Conservation (phyloP, 2,113 vertebrate genomes). For the Meriones unguiculatus region DNA sequence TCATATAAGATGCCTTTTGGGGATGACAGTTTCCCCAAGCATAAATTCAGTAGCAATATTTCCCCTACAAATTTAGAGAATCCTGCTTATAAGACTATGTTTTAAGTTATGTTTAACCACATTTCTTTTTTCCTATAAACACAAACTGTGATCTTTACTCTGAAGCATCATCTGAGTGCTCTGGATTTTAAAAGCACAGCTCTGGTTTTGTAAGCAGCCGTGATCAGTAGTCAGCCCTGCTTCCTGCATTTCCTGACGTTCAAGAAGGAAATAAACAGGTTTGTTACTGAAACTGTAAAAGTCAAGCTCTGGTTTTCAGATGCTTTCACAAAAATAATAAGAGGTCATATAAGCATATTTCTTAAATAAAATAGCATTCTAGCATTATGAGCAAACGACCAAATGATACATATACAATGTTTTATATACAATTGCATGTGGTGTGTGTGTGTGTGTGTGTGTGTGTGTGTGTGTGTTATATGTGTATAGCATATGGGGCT, state of each 20-base stretch:
- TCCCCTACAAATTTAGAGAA: not conserved
- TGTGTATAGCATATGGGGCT: not conserved
- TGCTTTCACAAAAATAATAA: not conserved
- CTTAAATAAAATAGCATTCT: not conserved
- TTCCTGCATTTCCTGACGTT: not conserved
- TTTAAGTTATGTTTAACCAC: constrained; percentile 28
- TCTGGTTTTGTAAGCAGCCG: constrained; percentile 13
- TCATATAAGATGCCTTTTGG: not conserved
- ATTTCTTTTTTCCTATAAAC: constrained; percentile 35
- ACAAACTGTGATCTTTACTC: not conserved
- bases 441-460: not conserved
- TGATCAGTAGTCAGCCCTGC: not conserved
- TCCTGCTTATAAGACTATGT: not conserved
- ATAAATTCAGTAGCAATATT: not conserved
- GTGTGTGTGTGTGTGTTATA: not conserved
- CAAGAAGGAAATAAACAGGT: not conserved
- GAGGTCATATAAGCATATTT: not conserved
- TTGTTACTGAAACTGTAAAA: not conserved
- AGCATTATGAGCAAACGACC: not conserved
- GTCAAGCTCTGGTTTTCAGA: not conserved
- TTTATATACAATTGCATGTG: not conserved
- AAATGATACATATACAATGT: not conserved
- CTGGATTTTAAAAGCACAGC: not conserved
- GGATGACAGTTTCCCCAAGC: not conserved
- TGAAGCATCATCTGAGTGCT: not conserved